Base-by-base conservation (phyloP, 2,888 invertebrate species). In the Trachelus stipa region DNA sequence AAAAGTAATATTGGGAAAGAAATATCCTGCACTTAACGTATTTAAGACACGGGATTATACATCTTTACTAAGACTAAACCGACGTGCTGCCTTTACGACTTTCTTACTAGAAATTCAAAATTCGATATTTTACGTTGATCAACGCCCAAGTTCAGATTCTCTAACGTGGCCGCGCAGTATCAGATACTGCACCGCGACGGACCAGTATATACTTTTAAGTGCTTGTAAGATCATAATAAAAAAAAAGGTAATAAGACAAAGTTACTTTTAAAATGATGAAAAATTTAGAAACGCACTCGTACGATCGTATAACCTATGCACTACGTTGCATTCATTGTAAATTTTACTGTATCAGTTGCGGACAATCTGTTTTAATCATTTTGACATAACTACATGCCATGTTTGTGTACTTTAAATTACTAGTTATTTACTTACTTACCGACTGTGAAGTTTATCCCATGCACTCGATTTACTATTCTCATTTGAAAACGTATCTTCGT, bases 11-110 rank as follows among this genome's bases (percentile, higher is more conserved):
- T 56, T 56, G 56, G 23, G 23, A 56, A 56, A 23, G 40, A 73
- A 80, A 79, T 33, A 73, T 77, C 81, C 71, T 78, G 79, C 80
- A 83, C 81, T 82, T 77, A 81, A 77, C 79, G 73, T 77, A 78
- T 79, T 77, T 31, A 79, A 81, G 56, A 71, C 80, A 79, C 69
- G 81, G 80, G 81, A 81, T 71, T 79, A 76, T 77, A 77, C 77
- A 79, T 79, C 76, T 77, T 73, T 79, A 71, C 37, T 73, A 81
- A 81, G 81, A 81, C 76, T 77, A 83, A 85, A 85, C 84, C 85
- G 86, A 84, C 81, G 83, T 86, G 85, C 84, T 86, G 86, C 86
- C 86, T 86, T 87, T 81, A 82, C 81, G 83, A 78, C 30, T 77
- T 81, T 81, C 80, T 81, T 83, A 68, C 34, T 77, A 75, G 73